phyloP scores from a whole-genome alignment of 2,888 invertebrate species.

The Cacoxenus indagator region DNA sequence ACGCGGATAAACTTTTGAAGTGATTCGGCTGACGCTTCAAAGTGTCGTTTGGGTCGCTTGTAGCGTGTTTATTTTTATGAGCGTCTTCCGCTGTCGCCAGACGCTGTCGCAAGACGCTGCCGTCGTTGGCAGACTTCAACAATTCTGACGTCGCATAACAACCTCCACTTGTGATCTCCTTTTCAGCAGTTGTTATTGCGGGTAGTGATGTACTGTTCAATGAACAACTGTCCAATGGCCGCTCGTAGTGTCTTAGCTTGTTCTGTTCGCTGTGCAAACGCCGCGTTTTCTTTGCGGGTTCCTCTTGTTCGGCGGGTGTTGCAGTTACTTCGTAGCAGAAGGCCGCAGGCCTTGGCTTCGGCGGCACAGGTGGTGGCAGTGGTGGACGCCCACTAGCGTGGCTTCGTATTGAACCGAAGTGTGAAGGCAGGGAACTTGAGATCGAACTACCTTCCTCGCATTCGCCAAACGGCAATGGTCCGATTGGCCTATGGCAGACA shows the following conservation, averaged over 20 bases:
- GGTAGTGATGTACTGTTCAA: slow-evolving; percentile 2
- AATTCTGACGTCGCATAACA: neutral
- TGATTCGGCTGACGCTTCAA: neutral
- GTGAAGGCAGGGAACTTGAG: neutral
- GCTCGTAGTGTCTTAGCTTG: neutral
- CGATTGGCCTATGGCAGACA: slow-evolving; percentile 18
- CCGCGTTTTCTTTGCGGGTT: slow-evolving; percentile 50
- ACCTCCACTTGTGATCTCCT: neutral
- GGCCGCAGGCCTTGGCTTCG: slow-evolving; percentile 40
- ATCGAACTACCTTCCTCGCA: neutral
- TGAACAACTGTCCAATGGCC: slow-evolving; percentile 20
- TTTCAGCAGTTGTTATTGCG: neutral
- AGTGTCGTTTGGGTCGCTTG: neutral
- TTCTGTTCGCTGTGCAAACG: slow-evolving; percentile 31
- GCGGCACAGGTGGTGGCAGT: slow-evolving; percentile 48
- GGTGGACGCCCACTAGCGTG: slow-evolving; percentile 23
- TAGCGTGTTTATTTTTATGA: neutral
- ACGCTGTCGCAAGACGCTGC: neutral
- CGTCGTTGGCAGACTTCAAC: neutral
- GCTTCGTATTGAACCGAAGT: slow-evolving; percentile 26
- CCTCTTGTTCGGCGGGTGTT: slow-evolving; percentile 27
- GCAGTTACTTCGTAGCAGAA: slow-evolving; percentile 39
- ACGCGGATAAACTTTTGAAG: neutral
- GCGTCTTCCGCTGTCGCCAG: neutral
- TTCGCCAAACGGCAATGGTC: neutral